Conservation (phyloP, 2,888 invertebrate genomes). For the Hartigia nigra region DNA sequence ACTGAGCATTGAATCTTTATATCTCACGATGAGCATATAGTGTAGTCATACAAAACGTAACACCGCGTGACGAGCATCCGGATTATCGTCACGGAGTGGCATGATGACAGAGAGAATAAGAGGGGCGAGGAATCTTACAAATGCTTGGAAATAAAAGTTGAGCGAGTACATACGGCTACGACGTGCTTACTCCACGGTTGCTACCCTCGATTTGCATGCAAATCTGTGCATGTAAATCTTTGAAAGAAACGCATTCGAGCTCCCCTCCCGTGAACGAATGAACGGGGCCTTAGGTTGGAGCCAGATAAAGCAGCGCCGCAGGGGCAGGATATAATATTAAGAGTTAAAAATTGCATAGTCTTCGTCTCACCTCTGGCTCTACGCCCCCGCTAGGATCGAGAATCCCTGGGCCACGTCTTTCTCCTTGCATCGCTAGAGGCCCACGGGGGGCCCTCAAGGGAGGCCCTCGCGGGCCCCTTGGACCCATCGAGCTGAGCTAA, state of each 20-base stretch:
- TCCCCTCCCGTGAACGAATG: slow-evolving; percentile 1
- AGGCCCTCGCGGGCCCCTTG: slow-evolving; percentile 24
- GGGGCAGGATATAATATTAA: slow-evolving; percentile 29
- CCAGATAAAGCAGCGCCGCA: neutral
- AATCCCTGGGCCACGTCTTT: slow-evolving; percentile 13
- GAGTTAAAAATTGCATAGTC: slow-evolving; percentile 40
- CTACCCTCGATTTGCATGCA: slow-evolving; percentile 8
- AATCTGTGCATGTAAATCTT: neutral
- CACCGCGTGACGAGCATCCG: slow-evolving; percentile 57
- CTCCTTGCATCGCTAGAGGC: neutral
- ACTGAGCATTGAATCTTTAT: neutral
- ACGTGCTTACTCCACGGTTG: neutral
- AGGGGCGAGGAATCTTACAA: neutral
- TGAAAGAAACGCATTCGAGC: slow-evolving; percentile 2
- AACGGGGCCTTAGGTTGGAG: neutral
- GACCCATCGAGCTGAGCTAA: slow-evolving; percentile 46
- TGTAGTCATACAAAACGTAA: slow-evolving; percentile 55
- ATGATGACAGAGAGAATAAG: slow-evolving; percentile 10
- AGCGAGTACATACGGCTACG: neutral
- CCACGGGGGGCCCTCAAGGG: slow-evolving; percentile 25
- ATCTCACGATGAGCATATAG: neutral
- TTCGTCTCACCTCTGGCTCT: slow-evolving; percentile 28
- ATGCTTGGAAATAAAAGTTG: neutral
- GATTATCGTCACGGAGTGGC: slow-evolving; percentile 3
- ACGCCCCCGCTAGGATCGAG: slow-evolving; percentile 30